Base-by-base conservation (phyloP, 2,888 invertebrate species). In the Holacanthella duospinosa region DNA sequence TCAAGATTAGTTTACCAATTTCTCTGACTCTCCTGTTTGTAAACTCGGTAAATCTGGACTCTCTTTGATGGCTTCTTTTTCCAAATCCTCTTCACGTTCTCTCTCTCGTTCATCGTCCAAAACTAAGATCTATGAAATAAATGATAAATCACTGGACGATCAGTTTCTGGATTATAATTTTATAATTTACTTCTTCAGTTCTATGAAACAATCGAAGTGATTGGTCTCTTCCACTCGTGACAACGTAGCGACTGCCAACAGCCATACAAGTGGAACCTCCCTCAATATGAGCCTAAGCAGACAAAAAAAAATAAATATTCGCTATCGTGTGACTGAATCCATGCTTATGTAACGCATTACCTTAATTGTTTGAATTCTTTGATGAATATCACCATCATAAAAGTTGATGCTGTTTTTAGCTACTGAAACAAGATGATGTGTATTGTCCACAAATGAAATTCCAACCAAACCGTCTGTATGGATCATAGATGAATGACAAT, bases 351-450 rank as follows among this genome's bases (percentile, higher is more conserved):
- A 29, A 21, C 16, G n/a, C n/a, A 9, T 79, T 77, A 90, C 91
- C 79, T 87, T 83, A 28, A 95, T 77, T 0, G 90, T 89, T n/a
- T 89, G 82, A 66, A 99, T 91, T 78, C 92, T 89, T 68, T 91
- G 85, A 75, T 88, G 96, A 56, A 82, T 86, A 77, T 95, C 95
- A 0, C 85, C 94, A 78, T 99, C 97, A 96, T 99, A 99, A 76
- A 97, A 88, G 77, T 95, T 96, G 1, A 99, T 81, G 0, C 93
- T 93, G 77, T 99, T 97, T 77, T 92, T 94, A 0, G 93, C 91
- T 26, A 88, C 86, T 0, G 93, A 89, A 77, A 97, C 96, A 76
- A 97, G 87, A 76, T 93, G 85, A 77, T 96, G 96, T 2, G 93
- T 95, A 71, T 84, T 85, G 0, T 92, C 89, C 25, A 95, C 85